Percentiles rank a stretch among this genome's conserved stretches.
Conservation (phyloP, 2,888 invertebrate genomes). For the Phaedon cochleariae region DNA sequence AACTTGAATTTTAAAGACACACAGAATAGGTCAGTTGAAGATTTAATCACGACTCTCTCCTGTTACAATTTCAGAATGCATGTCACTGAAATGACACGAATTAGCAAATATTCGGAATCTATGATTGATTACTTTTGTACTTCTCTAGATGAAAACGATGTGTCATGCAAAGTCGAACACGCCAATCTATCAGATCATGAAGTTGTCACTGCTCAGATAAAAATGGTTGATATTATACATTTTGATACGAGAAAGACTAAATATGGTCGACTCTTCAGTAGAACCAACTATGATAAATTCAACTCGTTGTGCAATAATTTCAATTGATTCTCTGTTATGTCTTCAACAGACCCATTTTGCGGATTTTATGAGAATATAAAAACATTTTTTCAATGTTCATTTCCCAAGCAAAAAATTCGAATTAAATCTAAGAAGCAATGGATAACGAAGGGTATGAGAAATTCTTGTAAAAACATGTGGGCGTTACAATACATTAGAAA, state of each 20-base stretch:
- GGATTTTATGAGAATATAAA: conserved; percentile 8
- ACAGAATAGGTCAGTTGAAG: neutral
- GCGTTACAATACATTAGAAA: conserved; percentile 4
- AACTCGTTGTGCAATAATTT: conserved; percentile 6
- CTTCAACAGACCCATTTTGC: neutral
- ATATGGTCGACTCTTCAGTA: conserved; percentile 10
- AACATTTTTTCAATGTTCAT: conserved; percentile 3
- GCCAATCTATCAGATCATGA: neutral
- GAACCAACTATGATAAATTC: conserved; percentile 2
- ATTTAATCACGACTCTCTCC: neutral
- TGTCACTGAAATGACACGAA: conserved; percentile 5
- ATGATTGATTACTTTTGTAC: neutral
- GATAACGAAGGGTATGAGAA: neutral
- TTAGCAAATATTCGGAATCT: neutral
- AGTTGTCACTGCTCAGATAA: conserved; percentile 6
- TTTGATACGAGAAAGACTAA: neutral
- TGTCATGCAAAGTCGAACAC: conserved; percentile 2
- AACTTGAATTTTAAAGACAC: neutral
- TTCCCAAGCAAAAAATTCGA: conserved; percentile 6
- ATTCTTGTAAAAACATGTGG: neutral
- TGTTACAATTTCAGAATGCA: conserved; percentile 8
- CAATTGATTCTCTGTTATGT: conserved; percentile 5
- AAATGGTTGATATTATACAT: conserved; percentile 1
- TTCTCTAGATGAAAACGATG: conserved; percentile 1
- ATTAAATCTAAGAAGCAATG: neutral